These are phyloP conservation scores for Podocnemis expansa DNA, from an alignment of 2,113 vertebrate genomes.

Conservation along the genomic window DNA sequence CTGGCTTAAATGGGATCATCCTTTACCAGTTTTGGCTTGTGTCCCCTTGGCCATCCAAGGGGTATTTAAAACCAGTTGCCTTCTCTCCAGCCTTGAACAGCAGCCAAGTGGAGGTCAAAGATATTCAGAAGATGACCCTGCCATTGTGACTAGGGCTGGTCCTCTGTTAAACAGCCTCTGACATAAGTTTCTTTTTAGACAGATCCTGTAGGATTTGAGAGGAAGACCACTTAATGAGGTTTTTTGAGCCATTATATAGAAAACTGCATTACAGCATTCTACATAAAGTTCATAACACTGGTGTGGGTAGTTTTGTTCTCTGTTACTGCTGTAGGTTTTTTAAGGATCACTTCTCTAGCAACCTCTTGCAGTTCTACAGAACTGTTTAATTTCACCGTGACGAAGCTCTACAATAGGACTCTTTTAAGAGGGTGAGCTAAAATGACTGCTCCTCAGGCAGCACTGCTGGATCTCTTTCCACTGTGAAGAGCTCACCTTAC, in stretches of 20 bases:
- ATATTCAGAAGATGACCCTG: background rate
- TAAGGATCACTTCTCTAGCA: background rate
- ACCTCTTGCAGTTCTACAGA: background rate
- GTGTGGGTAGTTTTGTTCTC: background rate
- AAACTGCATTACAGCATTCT: background rate
- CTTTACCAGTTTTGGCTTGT: background rate
- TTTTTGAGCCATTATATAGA: background rate
- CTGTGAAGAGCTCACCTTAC: background rate
- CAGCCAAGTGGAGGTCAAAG: background rate
- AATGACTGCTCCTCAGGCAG: background rate
- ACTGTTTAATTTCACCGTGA: background rate
- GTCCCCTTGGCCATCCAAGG: background rate
- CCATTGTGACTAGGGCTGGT: background rate
- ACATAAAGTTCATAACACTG: accelerated
- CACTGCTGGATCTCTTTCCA: background rate
- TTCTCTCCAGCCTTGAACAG: background rate
- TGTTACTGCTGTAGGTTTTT: background rate
- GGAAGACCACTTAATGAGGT: background rate
- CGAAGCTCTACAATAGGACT: background rate
- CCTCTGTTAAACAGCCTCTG: background rate
- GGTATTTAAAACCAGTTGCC: background rate
- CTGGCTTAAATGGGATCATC: background rate
- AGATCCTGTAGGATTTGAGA: background rate
- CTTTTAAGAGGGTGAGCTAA: background rate
- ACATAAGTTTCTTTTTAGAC: background rate